Percentiles rank a stretch among this genome's conserved stretches.
These are phyloP conservation scores for Oriolus oriolus DNA, from an alignment of 2,113 vertebrate species.

Conservation along the genomic window DNA sequence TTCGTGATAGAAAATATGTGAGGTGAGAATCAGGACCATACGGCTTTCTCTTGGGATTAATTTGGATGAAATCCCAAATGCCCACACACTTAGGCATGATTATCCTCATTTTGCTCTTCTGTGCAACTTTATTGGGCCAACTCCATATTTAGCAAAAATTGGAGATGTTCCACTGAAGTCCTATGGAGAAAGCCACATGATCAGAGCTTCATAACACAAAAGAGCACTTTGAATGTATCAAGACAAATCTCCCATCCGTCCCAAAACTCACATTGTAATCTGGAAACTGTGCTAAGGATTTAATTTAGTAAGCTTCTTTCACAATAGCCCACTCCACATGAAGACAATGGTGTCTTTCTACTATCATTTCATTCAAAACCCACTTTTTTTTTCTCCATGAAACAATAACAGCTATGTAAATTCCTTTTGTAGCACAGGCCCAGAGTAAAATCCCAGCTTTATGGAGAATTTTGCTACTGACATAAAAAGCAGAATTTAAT, in stretches of 20 bases:
- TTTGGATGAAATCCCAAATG: background rate
- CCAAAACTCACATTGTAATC: background rate
- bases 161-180: background rate
- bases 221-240: background rate
- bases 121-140: background rate
- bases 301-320: background rate
- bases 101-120: background rate
- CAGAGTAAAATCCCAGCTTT: background rate
- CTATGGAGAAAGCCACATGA: background rate
- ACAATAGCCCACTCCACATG: background rate
- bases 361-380: background rate
- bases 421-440: background rate
- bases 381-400: background rate
- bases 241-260: background rate
- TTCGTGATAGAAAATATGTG: background rate
- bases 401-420: background rate
- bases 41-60: background rate
- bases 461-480: background rate
- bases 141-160: background rate
- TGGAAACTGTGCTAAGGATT: background rate
- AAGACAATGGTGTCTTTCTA: background rate
- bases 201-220: background rate
- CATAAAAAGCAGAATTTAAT: background rate
- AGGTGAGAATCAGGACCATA: background rate
- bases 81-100: background rate